A percentile compares a stretch with the other conserved stretches of the same genome.
phyloP scores from a whole-genome alignment of 2,113 vertebrate genomes.

The Laticauda colubrina region DNA sequence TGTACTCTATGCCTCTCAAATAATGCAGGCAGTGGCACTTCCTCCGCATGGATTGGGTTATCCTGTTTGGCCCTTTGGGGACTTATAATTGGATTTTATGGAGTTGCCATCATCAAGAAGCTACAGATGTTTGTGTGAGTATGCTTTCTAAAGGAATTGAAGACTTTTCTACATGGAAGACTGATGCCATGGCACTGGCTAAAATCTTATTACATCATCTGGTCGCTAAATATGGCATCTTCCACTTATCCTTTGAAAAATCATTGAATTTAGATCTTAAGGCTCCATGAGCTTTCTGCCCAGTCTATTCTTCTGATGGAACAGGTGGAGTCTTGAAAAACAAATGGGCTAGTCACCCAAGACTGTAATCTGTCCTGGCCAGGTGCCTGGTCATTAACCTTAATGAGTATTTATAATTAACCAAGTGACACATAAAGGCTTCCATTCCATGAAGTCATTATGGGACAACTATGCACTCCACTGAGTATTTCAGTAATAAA shows the following conservation, averaged over 20 bases:
- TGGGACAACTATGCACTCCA: neutral
- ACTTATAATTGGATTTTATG: neutral
- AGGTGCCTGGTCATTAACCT: neutral
- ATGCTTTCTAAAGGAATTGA: neutral
- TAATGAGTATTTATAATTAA: neutral
- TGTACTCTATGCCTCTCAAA: neutral
- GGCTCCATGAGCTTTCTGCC: neutral
- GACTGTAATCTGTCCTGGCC: neutral
- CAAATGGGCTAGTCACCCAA: neutral
- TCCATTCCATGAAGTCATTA: neutral
- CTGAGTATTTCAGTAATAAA: neutral
- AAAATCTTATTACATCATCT: neutral
- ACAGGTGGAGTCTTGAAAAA: neutral
- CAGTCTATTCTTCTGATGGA: neutral
- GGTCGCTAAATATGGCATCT: neutral
- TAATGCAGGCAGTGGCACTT: neutral
- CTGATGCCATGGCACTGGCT: neutral
- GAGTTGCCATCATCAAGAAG: neutral
- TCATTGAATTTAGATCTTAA: neutral
- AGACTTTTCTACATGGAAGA: neutral
- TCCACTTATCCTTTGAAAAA: neutral
- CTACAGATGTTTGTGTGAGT: neutral
- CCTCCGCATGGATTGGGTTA: neutral
- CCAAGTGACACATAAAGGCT: neutral
- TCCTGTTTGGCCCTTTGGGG: neutral